These are phyloP conservation scores for Pseudachorutes palmiensis DNA, from an alignment of 1,140 invertebrate genomes.

Conservation along the genomic window DNA sequence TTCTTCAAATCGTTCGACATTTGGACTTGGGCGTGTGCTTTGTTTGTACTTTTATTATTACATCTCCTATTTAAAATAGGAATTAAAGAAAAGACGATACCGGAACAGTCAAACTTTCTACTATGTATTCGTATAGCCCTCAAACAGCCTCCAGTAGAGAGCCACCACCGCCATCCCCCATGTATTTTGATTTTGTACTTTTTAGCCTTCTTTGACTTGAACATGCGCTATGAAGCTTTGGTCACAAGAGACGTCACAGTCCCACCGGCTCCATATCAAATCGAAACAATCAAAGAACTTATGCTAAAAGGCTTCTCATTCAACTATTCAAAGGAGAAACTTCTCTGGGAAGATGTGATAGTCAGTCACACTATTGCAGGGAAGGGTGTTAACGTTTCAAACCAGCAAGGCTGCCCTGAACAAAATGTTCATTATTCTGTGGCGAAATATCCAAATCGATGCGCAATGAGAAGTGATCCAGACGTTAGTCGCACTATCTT, in stretches of 20 bases:
- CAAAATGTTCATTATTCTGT: not conserved
- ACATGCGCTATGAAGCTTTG: not conserved
- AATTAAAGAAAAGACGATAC: not conserved
- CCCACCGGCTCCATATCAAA: not conserved
- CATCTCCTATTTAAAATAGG: not conserved
- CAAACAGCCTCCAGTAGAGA: not conserved
- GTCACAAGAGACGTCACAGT: not conserved
- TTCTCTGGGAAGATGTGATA: not conserved
- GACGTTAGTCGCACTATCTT: not conserved
- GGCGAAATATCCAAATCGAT: not conserved
- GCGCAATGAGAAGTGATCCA: not conserved
- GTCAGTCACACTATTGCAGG: not conserved
- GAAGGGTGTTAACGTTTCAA: not conserved
- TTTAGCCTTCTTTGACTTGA: not conserved
- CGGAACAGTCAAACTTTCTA: not conserved
- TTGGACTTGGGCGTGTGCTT: not conserved
- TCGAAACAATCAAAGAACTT: not conserved
- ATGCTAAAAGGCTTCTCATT: not conserved
- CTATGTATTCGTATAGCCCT: not conserved
- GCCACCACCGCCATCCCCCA: not conserved
- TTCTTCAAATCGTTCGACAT: not conserved
- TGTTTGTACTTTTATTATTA: not conserved
- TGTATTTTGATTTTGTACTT: not conserved
- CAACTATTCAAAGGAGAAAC: not conserved
- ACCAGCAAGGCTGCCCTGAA: not conserved